Conservation (phyloP, 2,888 invertebrate genomes). For the Caenorhabditis becei region DNA sequence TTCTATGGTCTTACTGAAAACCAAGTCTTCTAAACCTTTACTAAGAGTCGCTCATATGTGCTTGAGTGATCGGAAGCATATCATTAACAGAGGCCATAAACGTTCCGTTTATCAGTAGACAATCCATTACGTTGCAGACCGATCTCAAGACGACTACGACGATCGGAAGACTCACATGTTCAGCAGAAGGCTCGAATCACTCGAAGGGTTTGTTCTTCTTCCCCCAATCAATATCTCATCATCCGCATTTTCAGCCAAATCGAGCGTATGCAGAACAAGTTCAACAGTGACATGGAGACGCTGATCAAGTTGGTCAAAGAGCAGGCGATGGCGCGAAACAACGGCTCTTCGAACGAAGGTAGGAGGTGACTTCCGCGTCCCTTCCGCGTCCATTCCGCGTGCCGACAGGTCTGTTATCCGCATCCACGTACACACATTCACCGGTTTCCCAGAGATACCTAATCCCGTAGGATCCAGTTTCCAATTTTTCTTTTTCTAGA, state of each 20-base stretch:
- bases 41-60: no score
- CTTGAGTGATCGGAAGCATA: no score
- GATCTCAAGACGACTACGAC: slow-evolving; percentile 51
- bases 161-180: slow-evolving; percentile 52
- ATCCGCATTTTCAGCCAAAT: slow-evolving; percentile 83
- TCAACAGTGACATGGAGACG: slow-evolving; percentile 88
- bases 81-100: no score
- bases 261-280: slow-evolving; percentile 87
- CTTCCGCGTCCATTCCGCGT: not conserved
- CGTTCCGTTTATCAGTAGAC: not conserved
- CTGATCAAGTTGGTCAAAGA: slow-evolving; percentile 86
- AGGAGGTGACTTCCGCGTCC: slow-evolving; percentile 41
- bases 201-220: slow-evolving; percentile 47
- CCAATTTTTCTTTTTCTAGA: not conserved
- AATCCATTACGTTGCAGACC: slow-evolving; percentile 32
- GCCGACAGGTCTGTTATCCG: slow-evolving; percentile 34
- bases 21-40: no score
- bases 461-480: not conserved
- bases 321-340: slow-evolving; percentile 39
- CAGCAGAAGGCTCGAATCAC: slow-evolving; percentile 51
- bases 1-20: no score
- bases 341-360: slow-evolving; percentile 57
- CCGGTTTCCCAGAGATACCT: not conserved
- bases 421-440: slow-evolving; percentile 34
- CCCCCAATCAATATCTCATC: not conserved